phyloP scores from a whole-genome alignment of 1,140 invertebrate species.

The Epicauta chinensis region DNA sequence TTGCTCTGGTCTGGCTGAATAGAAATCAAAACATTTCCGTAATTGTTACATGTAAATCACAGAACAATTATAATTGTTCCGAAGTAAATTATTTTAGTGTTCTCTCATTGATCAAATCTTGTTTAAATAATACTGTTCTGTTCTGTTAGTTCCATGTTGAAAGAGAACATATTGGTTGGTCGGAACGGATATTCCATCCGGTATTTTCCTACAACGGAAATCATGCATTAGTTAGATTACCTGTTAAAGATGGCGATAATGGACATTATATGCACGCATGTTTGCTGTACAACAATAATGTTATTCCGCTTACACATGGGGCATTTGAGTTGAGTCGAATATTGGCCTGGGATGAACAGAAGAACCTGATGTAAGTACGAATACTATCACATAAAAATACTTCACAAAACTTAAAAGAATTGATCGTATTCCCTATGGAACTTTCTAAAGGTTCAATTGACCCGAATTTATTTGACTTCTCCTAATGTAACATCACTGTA shows the following conservation, averaged over 20 bases:
- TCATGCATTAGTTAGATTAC: constrained; percentile 51
- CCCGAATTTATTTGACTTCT: too few relatives aligned
- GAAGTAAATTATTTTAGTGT: constrained; percentile 46
- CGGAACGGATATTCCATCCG: constrained; percentile 43
- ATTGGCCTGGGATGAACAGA: constrained; percentile 58
- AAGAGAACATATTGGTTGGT: constrained; percentile 48
- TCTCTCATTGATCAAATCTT: too few relatives aligned
- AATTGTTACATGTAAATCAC: constrained; percentile 54
- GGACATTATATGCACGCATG: constrained; percentile 46
- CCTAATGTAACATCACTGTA: too few relatives aligned
- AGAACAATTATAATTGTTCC: constrained; percentile 53
- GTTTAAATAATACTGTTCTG: too few relatives aligned
- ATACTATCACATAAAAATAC: too few relatives aligned
- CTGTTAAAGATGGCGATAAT: constrained; percentile 53
- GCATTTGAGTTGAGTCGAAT: constrained; percentile 61
- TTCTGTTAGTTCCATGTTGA: constrained; percentile 26
- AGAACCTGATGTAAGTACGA: constrained; percentile 53
- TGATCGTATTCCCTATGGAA: too few relatives aligned
- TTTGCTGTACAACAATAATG: constrained; percentile 41
- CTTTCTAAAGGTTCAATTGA: too few relatives aligned
- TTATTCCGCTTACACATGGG: constrained; percentile 54
- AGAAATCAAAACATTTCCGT: constrained; percentile 62
- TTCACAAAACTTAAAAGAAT: too few relatives aligned
- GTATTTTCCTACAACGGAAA: constrained; percentile 42
- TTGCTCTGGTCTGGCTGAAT: constrained; percentile 62